phyloP scores from a whole-genome alignment of 2,888 invertebrate species.

The Hoplodrina ambigua region DNA sequence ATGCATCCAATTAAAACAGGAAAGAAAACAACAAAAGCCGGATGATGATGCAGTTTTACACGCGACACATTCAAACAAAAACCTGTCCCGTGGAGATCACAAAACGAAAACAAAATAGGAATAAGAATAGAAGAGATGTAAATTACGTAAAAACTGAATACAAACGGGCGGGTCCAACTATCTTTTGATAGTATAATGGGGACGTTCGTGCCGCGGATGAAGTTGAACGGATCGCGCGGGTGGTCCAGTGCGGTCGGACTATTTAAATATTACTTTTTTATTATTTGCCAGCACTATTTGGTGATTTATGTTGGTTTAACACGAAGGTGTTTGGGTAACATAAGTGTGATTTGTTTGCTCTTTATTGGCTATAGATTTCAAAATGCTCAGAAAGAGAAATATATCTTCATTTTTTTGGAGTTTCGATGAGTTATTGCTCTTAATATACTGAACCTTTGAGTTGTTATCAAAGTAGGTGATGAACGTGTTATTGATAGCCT shows the following conservation, averaged over 20 bases:
- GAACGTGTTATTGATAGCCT: constrained; percentile 20
- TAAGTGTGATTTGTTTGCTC: constrained; percentile 84
- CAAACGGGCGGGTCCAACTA: constrained; percentile 70
- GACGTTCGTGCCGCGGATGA: constrained; percentile 81
- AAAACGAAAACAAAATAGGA: constrained; percentile 68
- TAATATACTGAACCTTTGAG: constrained; percentile 27
- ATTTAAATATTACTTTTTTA: constrained; percentile 87
- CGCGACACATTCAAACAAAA: constrained; percentile 68
- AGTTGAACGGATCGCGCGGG: constrained; percentile 82
- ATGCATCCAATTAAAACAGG: constrained; percentile 80
- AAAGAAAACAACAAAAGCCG: constrained; percentile 74
- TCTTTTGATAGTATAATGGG: constrained; percentile 87
- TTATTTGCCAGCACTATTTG: constrained; percentile 85
- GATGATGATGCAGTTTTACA: constrained; percentile 78
- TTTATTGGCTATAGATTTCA: constrained; percentile 82
- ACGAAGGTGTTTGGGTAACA: constrained; percentile 86
- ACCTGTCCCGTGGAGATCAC: constrained; percentile 66
- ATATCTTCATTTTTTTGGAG: constrained; percentile 62
- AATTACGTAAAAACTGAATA: constrained; percentile 76
- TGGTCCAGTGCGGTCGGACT: constrained; percentile 84
- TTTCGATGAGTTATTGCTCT: constrained; percentile 44
- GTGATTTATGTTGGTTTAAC: constrained; percentile 87
- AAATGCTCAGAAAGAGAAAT: constrained; percentile 66
- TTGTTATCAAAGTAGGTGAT: constrained; percentile 13
- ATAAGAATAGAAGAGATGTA: constrained; percentile 83